These are phyloP conservation scores for Myiozetetes cayanensis DNA, from an alignment of 2,113 vertebrate genomes.

Conservation along the genomic window DNA sequence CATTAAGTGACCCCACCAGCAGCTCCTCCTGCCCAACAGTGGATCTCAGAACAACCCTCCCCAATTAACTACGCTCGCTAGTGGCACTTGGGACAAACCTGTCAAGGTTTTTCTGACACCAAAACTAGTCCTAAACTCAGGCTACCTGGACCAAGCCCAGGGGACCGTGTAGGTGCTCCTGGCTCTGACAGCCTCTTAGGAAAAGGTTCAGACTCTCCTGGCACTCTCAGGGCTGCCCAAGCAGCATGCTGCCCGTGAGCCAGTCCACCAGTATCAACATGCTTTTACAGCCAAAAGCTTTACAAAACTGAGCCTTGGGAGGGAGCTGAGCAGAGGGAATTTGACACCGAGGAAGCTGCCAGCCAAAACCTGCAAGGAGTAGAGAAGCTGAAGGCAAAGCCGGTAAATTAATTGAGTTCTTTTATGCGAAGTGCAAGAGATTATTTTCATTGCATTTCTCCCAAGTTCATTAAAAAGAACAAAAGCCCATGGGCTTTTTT, in stretches of 20 bases:
- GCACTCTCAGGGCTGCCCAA: neutral
- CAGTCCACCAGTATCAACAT: neutral
- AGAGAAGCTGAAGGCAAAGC: slow-evolving; percentile 29
- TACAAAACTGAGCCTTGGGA: neutral
- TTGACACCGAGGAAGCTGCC: neutral
- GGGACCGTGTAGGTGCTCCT: neutral
- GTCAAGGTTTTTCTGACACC: neutral
- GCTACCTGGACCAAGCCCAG: neutral
- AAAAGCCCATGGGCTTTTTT: slow-evolving; percentile 41
- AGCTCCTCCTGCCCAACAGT: neutral
- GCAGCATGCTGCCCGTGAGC: neutral
- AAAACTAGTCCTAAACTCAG: neutral
- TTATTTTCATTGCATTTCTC: slow-evolving; percentile 23
- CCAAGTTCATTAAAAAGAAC: slow-evolving; percentile 33
- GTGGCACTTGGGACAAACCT: neutral
- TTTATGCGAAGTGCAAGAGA: neutral
- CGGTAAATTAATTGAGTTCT: slow-evolving; percentile 1
- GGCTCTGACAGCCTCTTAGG: neutral
- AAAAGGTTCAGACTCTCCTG: neutral
- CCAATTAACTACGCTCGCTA: rapidly evolving
- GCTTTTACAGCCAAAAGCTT: neutral
- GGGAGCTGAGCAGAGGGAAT: neutral
- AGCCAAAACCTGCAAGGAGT: neutral
- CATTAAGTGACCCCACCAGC: neutral
- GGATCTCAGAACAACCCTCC: neutral